These are phyloP conservation scores for Cranoglanis bouderius DNA, from an alignment of 2,113 vertebrate genomes.

Conservation along the genomic window DNA sequence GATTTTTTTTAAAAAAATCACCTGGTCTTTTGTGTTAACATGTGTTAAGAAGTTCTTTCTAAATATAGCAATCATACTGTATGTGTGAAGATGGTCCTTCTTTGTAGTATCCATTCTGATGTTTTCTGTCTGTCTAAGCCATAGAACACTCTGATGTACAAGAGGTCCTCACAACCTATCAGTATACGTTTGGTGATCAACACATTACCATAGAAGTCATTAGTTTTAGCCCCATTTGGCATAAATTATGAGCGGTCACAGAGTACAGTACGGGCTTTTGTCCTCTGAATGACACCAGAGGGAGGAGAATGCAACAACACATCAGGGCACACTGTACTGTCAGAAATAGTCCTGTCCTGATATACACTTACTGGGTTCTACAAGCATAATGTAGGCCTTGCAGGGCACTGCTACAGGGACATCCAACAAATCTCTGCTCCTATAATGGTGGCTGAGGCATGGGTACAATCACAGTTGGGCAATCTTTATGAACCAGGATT, in stretches of 20 bases:
- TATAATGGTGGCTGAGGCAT: constrained; percentile 12
- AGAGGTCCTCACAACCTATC: not conserved
- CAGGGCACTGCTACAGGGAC: constrained; percentile 8
- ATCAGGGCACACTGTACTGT: constrained; percentile 12
- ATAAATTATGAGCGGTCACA: not conserved
- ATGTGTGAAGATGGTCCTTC: too few species aligned
- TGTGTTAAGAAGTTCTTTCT: too few species aligned
- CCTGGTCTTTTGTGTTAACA: too few species aligned
- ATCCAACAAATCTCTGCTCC: constrained; percentile 12
- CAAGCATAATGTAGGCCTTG: constrained; percentile 25
- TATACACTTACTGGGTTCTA: constrained; percentile 39
- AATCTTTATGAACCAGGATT: constrained; percentile 49
- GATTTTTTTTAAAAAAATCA: too few species aligned
- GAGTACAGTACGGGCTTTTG: not conserved
- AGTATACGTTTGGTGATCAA: not conserved
- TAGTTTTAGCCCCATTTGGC: not conserved
- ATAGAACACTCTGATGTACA: not conserved
- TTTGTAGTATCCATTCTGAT: not conserved
- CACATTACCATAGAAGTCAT: not conserved
- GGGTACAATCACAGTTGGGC: constrained; percentile 46
- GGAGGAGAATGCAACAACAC: constrained; percentile 33
- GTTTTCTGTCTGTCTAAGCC: not conserved
- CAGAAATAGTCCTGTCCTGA: constrained; percentile 47
- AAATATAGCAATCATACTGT: not conserved
- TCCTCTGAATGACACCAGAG: constrained; percentile 19